A percentile compares a stretch with the other conserved stretches of the same genome.
These are phyloP conservation scores for Amaurobius ferox DNA, from an alignment of 2,888 invertebrate species.

Conservation along the genomic window DNA sequence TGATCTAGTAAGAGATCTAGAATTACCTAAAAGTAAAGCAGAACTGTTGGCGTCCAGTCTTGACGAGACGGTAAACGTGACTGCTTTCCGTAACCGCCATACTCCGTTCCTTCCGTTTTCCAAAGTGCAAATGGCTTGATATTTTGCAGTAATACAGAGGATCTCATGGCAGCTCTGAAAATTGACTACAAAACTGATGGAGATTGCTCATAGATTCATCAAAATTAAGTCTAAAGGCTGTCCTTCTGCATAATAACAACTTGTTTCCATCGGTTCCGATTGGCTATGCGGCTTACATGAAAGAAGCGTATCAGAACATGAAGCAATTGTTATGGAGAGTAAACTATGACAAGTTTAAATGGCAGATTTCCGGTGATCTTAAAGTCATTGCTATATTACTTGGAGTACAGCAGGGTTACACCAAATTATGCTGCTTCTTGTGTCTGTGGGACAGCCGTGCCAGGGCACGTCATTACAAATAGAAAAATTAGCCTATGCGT, in stretches of 20 bases:
- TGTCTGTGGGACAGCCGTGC: too few relatives aligned
- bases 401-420: not conserved
- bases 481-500: not conserved
- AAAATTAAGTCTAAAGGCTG: too few relatives aligned
- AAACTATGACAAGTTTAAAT: too few relatives aligned
- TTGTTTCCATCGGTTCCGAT: constrained; percentile 3
- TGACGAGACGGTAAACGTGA: not conserved
- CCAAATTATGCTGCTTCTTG: not conserved
- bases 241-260: too few relatives aligned
- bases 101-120: constrained; percentile 1
- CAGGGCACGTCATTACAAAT: too few relatives aligned
- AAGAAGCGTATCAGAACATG: not conserved
- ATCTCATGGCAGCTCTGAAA: constrained; percentile 3
- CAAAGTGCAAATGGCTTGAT: not conserved
- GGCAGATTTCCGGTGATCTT: too few relatives aligned
- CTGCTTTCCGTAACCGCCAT: not conserved
- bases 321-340: not conserved
- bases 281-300: too few relatives aligned
- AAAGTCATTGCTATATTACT: too few relatives aligned
- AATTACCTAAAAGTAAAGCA: too few relatives aligned
- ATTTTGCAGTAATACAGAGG: constrained; percentile 6
- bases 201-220: not conserved
- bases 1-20: too few relatives aligned
- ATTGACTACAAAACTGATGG: constrained; percentile 10
- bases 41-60: too few relatives aligned